Percentiles rank a stretch among this genome's conserved stretches.
phyloP scores from a whole-genome alignment of 2,113 vertebrate genomes.

The Prunella himalayana region DNA sequence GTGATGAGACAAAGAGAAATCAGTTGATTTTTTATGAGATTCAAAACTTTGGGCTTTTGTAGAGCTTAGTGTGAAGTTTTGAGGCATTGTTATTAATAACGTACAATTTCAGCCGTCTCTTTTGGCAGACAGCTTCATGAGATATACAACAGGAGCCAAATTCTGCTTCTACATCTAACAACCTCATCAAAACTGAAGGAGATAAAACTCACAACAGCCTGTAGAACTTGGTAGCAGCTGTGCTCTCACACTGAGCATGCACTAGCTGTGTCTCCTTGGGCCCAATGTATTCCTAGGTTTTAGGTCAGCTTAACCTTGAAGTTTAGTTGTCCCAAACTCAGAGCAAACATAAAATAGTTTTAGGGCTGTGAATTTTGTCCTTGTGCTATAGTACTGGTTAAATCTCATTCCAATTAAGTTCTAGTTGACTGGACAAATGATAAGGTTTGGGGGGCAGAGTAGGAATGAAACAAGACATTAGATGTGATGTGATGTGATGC shows the following conservation, averaged over 20 bases:
- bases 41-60: background rate
- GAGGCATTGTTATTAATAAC: background rate
- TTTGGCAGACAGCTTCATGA: background rate
- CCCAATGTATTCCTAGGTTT: background rate
- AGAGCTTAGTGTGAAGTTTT: background rate
- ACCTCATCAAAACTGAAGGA: background rate
- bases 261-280: rapidly evolving
- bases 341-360: background rate
- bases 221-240: background rate
- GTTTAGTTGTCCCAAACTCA: background rate
- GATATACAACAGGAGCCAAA: background rate
- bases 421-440: background rate
- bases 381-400: background rate
- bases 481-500: too few species aligned
- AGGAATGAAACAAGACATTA: rapidly evolving
- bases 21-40: background rate
- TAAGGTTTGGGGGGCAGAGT: rapidly evolving
- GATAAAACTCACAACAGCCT: background rate
- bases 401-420: background rate
- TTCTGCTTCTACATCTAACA: background rate
- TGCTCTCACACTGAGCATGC: rapidly evolving
- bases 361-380: background rate
- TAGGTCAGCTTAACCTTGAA: background rate
- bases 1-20: background rate
- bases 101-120: background rate